Conservation (phyloP, 2,888 invertebrate species). For the Tetrapedia diversipes region DNA sequence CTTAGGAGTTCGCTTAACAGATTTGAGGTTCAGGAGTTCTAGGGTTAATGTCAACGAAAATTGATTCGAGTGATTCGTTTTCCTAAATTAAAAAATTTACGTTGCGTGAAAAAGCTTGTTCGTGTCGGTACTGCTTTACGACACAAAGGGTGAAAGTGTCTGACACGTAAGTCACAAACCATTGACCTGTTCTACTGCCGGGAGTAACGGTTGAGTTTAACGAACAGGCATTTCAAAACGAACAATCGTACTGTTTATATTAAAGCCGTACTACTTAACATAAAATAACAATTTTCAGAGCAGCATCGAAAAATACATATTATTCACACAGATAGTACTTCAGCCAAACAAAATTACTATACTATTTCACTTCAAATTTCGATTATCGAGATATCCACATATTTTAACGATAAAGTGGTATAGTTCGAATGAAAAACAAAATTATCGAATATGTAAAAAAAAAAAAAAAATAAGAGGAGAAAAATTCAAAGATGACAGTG, state of each 20-base stretch:
- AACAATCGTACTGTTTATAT: not conserved
- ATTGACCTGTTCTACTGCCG: constrained; percentile 29
- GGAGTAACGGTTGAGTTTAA: not conserved
- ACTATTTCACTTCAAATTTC: not conserved
- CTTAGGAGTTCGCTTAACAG: too few species aligned
- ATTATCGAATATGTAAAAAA: constrained; percentile 6
- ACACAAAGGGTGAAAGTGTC: not conserved
- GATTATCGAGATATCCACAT: constrained; percentile 3
- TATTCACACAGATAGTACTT: not conserved
- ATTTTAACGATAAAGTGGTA: not conserved
- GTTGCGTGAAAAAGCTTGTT: not conserved
- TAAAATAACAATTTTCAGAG: not conserved
- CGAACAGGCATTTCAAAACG: not conserved
- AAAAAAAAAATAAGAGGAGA: not conserved
- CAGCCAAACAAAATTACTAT: not conserved
- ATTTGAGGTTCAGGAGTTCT: too few species aligned
- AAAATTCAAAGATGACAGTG: too few species aligned
- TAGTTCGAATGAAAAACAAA: not conserved
- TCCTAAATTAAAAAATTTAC: not conserved
- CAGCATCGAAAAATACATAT: not conserved
- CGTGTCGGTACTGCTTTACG: not conserved
- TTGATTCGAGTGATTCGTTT: not conserved
- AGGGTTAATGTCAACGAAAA: too few species aligned
- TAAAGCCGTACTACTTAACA: not conserved
- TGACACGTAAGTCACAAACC: not conserved